Evolutionary conservation across 1,140 invertebrate species (phyloP).

Genomic region (Teleopsis dalmanni): DNA sequence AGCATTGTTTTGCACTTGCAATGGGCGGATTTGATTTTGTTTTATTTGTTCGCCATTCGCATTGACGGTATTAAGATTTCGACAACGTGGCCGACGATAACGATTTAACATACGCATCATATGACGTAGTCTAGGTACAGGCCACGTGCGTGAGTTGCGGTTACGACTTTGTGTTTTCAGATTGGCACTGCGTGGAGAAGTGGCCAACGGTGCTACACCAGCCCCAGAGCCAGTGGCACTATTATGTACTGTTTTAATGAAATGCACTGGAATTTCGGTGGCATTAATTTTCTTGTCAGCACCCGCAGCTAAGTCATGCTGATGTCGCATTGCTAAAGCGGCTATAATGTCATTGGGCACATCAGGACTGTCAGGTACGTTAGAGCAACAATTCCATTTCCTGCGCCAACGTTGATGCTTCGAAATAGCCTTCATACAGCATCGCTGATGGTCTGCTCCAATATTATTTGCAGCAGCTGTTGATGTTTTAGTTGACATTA

Average conservation of each 20-base stretch:
- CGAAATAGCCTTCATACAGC: slow-evolving; percentile 33
- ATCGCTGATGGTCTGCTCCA: slow-evolving; percentile 21
- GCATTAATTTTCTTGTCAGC: slow-evolving; percentile 23
- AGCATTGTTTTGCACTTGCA: slow-evolving; percentile 19
- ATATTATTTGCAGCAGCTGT: slow-evolving; percentile 1
- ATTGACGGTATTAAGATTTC: slow-evolving; percentile 9
- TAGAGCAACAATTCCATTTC: slow-evolving; percentile 52
- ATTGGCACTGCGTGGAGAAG: slow-evolving; percentile 24
- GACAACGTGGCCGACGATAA: slow-evolving; percentile 26
- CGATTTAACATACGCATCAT: slow-evolving; percentile 38
- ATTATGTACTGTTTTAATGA: slow-evolving; percentile 29
- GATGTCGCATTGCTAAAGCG: slow-evolving; percentile 24
- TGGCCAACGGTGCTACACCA: slow-evolving; percentile 16
- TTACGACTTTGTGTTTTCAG: slow-evolving; percentile 15
- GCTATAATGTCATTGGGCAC: slow-evolving; percentile 42
- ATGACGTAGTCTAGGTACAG: slow-evolving; percentile 25
- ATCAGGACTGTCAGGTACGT: slow-evolving; percentile 50
- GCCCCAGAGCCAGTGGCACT: slow-evolving; percentile 18
- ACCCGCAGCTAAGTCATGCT: slow-evolving; percentile 11
- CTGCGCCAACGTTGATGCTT: slow-evolving; percentile 44
- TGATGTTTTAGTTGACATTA: slow-evolving; percentile 20
- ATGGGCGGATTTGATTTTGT: slow-evolving; percentile 40
- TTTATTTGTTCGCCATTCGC: slow-evolving; percentile 16
- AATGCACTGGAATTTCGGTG: slow-evolving; percentile 34
- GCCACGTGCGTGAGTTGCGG: slow-evolving; percentile 20